phyloP scores from a whole-genome alignment of 2,113 vertebrate genomes.

The Crotalus helleri region DNA sequence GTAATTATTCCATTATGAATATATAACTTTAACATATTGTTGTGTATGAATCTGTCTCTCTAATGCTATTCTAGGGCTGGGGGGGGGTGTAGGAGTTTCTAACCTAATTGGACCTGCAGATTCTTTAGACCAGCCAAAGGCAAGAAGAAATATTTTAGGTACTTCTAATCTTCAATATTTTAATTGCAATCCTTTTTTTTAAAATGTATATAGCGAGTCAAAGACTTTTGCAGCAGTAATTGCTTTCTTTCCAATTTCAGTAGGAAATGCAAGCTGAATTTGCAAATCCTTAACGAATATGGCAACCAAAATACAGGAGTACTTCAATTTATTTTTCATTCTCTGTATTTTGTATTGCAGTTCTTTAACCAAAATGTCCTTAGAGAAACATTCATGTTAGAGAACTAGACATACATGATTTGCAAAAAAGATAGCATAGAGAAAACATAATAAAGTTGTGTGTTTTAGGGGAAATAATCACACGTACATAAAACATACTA shows the following conservation, averaged over 20 bases:
- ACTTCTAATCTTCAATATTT: background rate
- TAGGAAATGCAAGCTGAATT: background rate
- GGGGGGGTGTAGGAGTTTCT: background rate
- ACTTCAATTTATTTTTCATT: background rate
- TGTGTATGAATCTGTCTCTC: background rate
- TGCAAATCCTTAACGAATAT: background rate
- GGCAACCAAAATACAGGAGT: background rate
- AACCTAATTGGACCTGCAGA: background rate
- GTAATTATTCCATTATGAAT: background rate
- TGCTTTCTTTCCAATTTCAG: background rate
- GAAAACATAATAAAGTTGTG: background rate
- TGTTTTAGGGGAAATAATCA: background rate
- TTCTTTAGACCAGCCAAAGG: background rate
- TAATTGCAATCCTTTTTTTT: background rate
- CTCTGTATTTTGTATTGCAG: background rate
- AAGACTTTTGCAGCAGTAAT: background rate
- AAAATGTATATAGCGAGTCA: background rate
- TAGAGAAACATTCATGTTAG: background rate
- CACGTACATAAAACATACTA: background rate
- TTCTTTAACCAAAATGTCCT: background rate
- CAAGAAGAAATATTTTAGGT: background rate
- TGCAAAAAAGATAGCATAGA: background rate
- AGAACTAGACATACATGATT: background rate
- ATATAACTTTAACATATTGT: background rate
- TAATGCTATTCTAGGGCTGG: background rate